phyloP scores from a whole-genome alignment of 2,888 invertebrate genomes.

The Tiliacea citrago region DNA sequence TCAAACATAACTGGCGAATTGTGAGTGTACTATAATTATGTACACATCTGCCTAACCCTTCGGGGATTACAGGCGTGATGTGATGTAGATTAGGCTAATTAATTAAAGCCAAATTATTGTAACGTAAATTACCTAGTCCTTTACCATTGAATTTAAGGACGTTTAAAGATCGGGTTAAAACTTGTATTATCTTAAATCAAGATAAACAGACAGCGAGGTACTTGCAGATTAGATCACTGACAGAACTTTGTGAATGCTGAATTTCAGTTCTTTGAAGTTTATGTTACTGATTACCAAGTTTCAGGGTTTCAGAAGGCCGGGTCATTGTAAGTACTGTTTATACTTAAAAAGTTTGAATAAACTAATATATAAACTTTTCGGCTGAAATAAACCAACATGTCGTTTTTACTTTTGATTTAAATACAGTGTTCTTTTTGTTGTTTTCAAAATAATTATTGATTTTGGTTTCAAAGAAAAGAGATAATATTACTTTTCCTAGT shows the following conservation, averaged over 20 bases:
- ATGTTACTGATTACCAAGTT: constrained; percentile 33
- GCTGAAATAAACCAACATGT: neutral
- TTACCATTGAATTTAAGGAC: constrained; percentile 21
- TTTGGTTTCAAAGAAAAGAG: neutral
- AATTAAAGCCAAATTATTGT: constrained; percentile 25
- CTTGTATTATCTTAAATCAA: constrained; percentile 44
- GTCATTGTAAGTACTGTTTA: constrained; percentile 32
- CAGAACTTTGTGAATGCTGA: constrained; percentile 54
- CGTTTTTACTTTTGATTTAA: constrained; percentile 13
- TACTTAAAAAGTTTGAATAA: constrained; percentile 15
- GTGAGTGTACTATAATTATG: too few relatives aligned
- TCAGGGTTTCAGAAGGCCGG: constrained; percentile 17
- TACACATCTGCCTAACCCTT: too few relatives aligned
- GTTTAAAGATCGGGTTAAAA: constrained; percentile 24
- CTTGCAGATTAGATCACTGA: constrained; percentile 32
- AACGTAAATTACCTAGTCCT: constrained; percentile 34
- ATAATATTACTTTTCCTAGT: neutral
- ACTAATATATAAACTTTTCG: constrained; percentile 1
- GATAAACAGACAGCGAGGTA: constrained; percentile 46
- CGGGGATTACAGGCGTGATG: too few relatives aligned
- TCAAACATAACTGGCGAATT: too few relatives aligned
- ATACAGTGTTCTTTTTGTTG: neutral
- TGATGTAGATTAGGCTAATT: constrained; percentile 51
- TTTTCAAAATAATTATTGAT: neutral
- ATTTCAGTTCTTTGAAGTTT: constrained; percentile 30